Evolutionary conservation across 2,797 vertebrate genomes (phyloP), one percentile per base, ranked within the genome.

Genomic region (Mus minutoides): DNA sequence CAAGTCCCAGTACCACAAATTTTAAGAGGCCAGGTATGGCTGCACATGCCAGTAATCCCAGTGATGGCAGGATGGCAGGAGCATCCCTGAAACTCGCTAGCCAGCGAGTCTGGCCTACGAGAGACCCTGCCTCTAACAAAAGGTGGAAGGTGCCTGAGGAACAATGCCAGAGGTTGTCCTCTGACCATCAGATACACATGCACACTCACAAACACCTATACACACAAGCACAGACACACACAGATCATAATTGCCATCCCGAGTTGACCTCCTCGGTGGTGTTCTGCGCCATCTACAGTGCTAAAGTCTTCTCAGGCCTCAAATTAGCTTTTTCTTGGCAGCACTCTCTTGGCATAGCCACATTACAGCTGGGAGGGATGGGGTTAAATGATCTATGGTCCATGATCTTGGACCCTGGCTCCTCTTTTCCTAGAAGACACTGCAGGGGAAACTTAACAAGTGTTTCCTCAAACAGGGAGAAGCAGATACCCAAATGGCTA

Each of bases 361-460:
- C 54, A 19, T 2, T 43, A 58, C 14, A 77, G 78, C 4, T 22
- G 56, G 75, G 73, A 0, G 90, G 73, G n/a, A 43, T 0, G 13
- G 89, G 80, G 49, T 62, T 46, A 79, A 80, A 52, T 43, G 26
- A 58, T 17, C 29, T 43, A 21, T 34, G 73, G 13, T 17, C 12
- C 4, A 10, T 60, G 29, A 46, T 7, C 40, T 82, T 89, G 54
- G 26, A 11, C 22, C 22, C 49, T 6, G 6, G 22, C 46, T 92
- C 37, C 92, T 77, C 16, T 82, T 29, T 37, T 78, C 85, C 46
- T 62, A 75, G 69, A 85, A n/a, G 54, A 94, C 58, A 64, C 78
- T 16, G 4, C 22, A 10, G 34, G 69, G 34, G 14, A 62, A 83
- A 37, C 26, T 29, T 3, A 58, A 29, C 52, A 40, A 31, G 8